phyloP scores from a whole-genome alignment of 2,888 invertebrate species.

The Sarcophaga subvicina region DNA sequence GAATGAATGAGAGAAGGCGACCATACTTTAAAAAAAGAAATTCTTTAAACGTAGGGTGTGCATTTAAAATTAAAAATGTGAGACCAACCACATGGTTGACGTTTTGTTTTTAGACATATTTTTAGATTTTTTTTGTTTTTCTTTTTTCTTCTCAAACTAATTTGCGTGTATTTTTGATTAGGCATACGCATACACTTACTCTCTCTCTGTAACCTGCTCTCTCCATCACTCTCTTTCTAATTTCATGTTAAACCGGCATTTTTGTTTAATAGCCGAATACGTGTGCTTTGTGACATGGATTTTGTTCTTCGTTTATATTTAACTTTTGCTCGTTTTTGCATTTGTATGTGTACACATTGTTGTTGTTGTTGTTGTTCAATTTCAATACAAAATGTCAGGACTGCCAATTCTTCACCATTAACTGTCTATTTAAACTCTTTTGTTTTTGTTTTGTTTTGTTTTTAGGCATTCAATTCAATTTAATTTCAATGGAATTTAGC shows the following conservation, averaged over 20 bases:
- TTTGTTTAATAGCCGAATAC: too few species aligned
- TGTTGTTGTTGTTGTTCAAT: not conserved
- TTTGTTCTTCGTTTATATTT: not conserved
- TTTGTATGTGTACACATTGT: too few species aligned
- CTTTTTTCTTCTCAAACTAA: too few species aligned
- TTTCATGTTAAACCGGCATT: too few species aligned
- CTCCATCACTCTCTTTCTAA: too few species aligned
- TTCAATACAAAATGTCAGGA: constrained; percentile 48
- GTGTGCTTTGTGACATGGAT: too few species aligned
- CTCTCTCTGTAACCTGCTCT: too few species aligned
- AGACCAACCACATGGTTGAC: constrained; percentile 36
- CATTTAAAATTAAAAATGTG: not conserved
- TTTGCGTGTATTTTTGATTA: too few species aligned
- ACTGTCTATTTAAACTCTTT: constrained; percentile 21
- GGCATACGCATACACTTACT: too few species aligned
- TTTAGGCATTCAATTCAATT: too few species aligned
- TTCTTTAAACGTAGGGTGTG: not conserved
- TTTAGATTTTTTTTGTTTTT: not conserved
- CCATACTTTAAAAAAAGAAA: not conserved
- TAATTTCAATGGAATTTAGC: too few species aligned
- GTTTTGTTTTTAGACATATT: constrained; percentile 14
- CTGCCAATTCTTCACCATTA: constrained; percentile 39
- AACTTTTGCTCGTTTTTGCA: constrained; percentile 24
- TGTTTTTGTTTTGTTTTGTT: too few species aligned
- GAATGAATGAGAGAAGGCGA: not conserved